A percentile compares a stretch with the other conserved stretches of the same genome.
Evolutionary conservation across 2,797 vertebrate species (phyloP).

Genomic region (Heteromormyrus szaboi): DNA sequence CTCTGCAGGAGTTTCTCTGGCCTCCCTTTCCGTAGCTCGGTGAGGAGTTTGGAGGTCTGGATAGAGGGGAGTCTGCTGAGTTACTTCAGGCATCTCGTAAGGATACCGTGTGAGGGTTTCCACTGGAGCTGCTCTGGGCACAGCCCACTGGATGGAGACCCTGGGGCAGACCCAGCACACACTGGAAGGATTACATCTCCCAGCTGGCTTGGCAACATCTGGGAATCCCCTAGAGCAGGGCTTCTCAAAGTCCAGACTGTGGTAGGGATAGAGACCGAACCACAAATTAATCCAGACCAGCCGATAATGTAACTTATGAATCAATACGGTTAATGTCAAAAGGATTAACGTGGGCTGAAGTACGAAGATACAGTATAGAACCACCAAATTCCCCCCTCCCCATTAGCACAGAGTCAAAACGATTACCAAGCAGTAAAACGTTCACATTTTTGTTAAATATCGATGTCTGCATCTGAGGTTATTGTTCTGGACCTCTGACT

Average conservation of each 20-base stretch:
- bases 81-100: not conserved
- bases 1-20: not conserved
- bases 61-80: not conserved
- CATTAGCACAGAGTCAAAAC: not conserved
- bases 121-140: not conserved
- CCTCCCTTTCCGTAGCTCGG: not conserved
- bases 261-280: not conserved
- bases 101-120: not conserved
- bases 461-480: not conserved
- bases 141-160: not conserved
- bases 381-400: not conserved
- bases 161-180: not conserved
- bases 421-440: not conserved
- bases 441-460: not conserved
- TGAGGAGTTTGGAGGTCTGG: not conserved
- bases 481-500: not conserved
- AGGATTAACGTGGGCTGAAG: not conserved
- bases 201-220: not conserved
- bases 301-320: not conserved
- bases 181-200: not conserved
- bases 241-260: not conserved
- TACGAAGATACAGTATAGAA: not conserved
- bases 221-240: not conserved
- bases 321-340: not conserved
- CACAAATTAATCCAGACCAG: not conserved